Base-by-base conservation (phyloP, 2,113 vertebrate genomes). In the Xiphophorus couchianus region DNA sequence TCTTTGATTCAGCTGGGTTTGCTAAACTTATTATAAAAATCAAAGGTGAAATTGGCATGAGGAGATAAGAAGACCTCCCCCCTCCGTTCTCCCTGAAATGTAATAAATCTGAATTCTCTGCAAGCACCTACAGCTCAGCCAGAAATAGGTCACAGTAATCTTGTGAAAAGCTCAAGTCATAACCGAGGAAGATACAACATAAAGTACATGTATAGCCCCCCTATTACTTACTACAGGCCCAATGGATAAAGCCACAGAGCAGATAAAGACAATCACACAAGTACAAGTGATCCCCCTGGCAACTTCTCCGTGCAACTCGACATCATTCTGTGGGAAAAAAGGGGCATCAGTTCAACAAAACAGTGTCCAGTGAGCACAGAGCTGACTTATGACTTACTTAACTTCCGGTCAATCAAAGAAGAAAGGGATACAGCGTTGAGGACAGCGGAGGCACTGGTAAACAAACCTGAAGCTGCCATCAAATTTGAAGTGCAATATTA, bases 131-230 rank as follows among this genome's bases (percentile, higher is more conserved):
- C 61, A 81, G 73, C 77, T 74, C 71, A 65, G 35, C 4, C 75
- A 73, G 69, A 90, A 85, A 78, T 82, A 77, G 78, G 80, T 71
- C 82, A 84, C 66, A 37, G 51, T 72, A 81, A 79, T 72, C 64
- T 15, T 66, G 48, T 61, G 61, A 13, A 84, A 76, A 51, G 51
- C 79, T 83, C 51, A 62, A 85, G 35, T 71, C 25, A 35, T 68
- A 73, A 79, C 78, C 77, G 69, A 66, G 44, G 22, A 77, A 79
- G 76, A 74, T 67, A 35, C 58, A 19, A 69, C 78, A 60, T 62
- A 17, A 69, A 77, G 76, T 65, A 27, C 19, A 61, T 71, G 28
- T 73, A 3, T 54, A 19, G 6, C 29, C 17, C 25, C 17, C 4
- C 27, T 42, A 11, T 33, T 73, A 77, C 74, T 64, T 31, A 67